phyloP scores from a whole-genome alignment of 30 jellyfish, hydroid and myxozoan species.

The Chrysaora quinquecirrha region DNA sequence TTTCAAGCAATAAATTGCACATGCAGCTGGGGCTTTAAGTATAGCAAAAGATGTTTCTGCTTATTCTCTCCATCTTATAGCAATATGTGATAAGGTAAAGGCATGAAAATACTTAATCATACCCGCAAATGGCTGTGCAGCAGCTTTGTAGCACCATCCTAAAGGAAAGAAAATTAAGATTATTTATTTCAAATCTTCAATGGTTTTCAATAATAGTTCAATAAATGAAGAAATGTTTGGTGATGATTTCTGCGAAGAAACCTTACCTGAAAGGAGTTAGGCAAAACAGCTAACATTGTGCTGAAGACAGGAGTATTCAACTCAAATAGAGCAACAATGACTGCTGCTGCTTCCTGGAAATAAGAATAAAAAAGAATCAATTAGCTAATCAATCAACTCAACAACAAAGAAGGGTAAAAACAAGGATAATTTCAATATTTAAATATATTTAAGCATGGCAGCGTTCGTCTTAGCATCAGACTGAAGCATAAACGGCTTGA shows the following conservation, averaged over 20 bases:
- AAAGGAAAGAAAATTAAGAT: not conserved
- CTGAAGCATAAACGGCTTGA: too few relatives aligned
- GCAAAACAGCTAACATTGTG: conserved; percentile 84
- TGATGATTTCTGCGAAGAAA: too few relatives aligned
- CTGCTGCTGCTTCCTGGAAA: conserved; percentile 89
- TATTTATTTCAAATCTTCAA: too few relatives aligned
- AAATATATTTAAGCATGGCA: too few relatives aligned
- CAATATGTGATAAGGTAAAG: too few relatives aligned
- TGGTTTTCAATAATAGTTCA: not conserved
- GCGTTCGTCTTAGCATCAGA: too few relatives aligned
- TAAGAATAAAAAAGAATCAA: not conserved
- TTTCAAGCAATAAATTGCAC: too few relatives aligned
- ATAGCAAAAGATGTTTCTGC: too few relatives aligned
- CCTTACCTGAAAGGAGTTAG: conserved; percentile 90
- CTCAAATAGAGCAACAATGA: conserved; percentile 90
- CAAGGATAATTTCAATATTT: too few relatives aligned
- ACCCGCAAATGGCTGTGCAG: conserved; percentile 74
- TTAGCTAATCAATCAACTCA: not conserved
- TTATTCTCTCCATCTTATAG: too few relatives aligned
- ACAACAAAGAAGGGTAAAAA: not conserved
- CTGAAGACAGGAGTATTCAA: conserved; percentile 93
- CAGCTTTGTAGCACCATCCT: conserved; percentile 84
- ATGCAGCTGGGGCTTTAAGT: too few relatives aligned
- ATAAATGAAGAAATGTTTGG: not conserved
- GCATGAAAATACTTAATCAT: not conserved